phyloP scores from a whole-genome alignment of 2,113 vertebrate species.

The Willisornis vidua region DNA sequence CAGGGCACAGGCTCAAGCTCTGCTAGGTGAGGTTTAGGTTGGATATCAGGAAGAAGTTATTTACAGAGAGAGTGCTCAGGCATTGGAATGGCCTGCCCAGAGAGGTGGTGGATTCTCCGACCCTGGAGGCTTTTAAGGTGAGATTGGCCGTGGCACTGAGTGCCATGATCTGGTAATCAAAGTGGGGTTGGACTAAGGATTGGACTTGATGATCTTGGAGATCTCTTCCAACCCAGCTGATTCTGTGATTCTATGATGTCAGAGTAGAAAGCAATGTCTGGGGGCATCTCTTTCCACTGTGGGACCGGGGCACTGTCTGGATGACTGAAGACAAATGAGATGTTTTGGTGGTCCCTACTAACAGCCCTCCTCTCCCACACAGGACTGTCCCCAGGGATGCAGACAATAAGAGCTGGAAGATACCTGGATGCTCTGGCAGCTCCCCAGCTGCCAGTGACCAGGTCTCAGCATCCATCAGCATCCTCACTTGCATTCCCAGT shows the following conservation, averaged over 20 bases:
- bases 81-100: no score
- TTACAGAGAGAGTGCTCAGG: no score
- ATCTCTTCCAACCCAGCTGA: no score
- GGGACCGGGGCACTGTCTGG: neutral
- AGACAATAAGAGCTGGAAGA: neutral
- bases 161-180: no score
- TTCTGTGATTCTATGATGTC: neutral
- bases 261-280: neutral
- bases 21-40: no score
- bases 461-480: neutral
- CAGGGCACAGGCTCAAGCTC: no score
- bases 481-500: neutral
- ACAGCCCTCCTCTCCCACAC: neutral
- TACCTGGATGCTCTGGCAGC: neutral
- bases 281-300: neutral
- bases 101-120: no score
- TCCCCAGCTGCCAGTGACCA: neutral
- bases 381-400: neutral
- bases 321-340: neutral
- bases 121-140: no score
- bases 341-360: fast-evolving
- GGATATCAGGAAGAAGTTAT: no score
- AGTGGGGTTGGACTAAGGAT: no score
- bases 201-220: no score
- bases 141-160: no score